phyloP scores from a whole-genome alignment of 2,113 vertebrate species.

The Scolopax mira region DNA sequence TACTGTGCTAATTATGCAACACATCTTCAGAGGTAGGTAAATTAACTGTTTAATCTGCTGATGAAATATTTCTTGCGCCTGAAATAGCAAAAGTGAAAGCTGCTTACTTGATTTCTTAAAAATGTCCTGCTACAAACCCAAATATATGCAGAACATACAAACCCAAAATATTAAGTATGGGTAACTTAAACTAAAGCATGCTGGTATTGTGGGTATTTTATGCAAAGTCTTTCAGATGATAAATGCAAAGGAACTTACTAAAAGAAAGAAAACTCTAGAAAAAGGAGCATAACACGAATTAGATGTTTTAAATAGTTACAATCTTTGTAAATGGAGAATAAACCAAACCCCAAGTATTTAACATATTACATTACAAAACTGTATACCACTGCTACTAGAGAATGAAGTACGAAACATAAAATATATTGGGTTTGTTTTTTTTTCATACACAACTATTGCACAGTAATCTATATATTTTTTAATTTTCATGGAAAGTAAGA shows the following conservation, averaged over 20 bases:
- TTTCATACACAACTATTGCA: background rate
- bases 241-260: background rate
- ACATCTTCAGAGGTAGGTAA: background rate
- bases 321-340: background rate
- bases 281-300: background rate
- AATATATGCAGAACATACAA: background rate
- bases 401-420: background rate
- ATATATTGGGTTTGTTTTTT: accelerated
- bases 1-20: background rate
- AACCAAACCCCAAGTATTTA: background rate
- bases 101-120: background rate
- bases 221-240: background rate
- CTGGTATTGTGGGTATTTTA: background rate
- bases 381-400: background rate
- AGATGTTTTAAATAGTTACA: background rate
- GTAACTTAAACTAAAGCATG: background rate
- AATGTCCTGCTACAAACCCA: background rate
- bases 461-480: background rate
- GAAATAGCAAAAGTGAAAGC: background rate
- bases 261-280: background rate
- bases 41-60: background rate
- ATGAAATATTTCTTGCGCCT: background rate
- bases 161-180: background rate
- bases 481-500: background rate
- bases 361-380: background rate